Base-by-base conservation (phyloP, 1,140 invertebrate genomes). In the Diorhabda sublineata region DNA sequence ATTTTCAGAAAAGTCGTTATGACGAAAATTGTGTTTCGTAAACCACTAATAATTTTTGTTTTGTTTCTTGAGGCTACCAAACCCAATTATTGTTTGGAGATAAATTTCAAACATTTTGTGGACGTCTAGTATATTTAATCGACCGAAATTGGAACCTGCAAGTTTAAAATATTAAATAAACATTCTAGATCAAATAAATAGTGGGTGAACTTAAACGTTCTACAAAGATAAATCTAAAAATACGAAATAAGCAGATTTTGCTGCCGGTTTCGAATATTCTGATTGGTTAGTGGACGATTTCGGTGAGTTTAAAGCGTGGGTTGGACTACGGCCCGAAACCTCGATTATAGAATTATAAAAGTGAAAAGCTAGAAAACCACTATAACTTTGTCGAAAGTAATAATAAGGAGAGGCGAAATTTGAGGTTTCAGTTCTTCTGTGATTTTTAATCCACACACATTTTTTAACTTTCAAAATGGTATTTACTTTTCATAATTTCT, bases 331-430 rank as follows among this genome's bases (percentile, higher is more conserved):
- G 5, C 45, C 42, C 47, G 65, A 67, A 67, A 67, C 26, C 26
- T 45, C 44, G 57, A 67, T 67, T 60, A 59, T 57, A 67, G 26
- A 67, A 60, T 60, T 67, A 67, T 67, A 45, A 41, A 45, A 67
- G 58, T 43, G 11, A 56, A 67, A 60, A 60, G 44, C 57, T 67
- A 67, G 65, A 67, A 67, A 67, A 26, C 65, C 65, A 67, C 65
- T 67, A 67, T 67, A 67, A 67, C 57, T 58, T 45, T 11, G 58
- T 11, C 43, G 65, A 58, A 67, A 60, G 57, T 67, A 45, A 67
- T 67, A 67, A 67, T 67, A 67, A 60, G 58, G 65, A 45, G 43
- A 5, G 42, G 5, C 26, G 42, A n/a, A 11, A 6, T 47, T 3
- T 9, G 26, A 59, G 57, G 43, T 60, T 60, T 60, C 58, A 67